These are phyloP conservation scores for Tetragnatha versicolor DNA, from an alignment of 1,140 invertebrate genomes.

Conservation along the genomic window DNA sequence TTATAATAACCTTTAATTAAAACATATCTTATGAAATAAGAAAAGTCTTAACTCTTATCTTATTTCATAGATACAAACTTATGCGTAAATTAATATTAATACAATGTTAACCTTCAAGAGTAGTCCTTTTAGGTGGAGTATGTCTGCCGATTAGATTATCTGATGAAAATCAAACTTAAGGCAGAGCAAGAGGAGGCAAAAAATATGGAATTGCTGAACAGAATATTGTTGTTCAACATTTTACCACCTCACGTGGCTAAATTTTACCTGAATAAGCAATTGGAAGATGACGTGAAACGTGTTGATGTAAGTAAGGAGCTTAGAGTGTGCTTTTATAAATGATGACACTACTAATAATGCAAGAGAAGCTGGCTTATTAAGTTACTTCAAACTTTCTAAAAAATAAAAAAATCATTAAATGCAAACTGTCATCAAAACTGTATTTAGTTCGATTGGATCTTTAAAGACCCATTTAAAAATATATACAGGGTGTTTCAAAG, in stretches of 20 bases:
- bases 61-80: neutral
- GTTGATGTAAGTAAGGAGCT: slow-evolving; percentile 11
- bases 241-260: slow-evolving; percentile 80
- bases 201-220: slow-evolving; percentile 79
- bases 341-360: too few species aligned
- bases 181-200: slow-evolving; percentile 81
- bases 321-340: too few species aligned
- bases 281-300: neutral
- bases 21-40: too few species aligned
- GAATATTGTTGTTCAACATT: slow-evolving; percentile 82
- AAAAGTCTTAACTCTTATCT: neutral
- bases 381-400: too few species aligned
- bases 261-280: slow-evolving; percentile 54
- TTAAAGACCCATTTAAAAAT: too few species aligned
- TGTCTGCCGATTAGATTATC: slow-evolving; percentile 81
- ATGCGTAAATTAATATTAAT: neutral
- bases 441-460: too few species aligned
- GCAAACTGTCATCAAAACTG: too few species aligned
- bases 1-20: too few species aligned
- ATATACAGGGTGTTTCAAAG: too few species aligned
- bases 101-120: neutral
- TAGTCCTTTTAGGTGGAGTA: slow-evolving; percentile 82
- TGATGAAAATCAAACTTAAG: slow-evolving; percentile 83
- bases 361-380: too few species aligned
- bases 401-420: too few species aligned